Evolutionary conservation across 2,113 vertebrate species (phyloP).

Genomic region (zebrafish (Danio rerio)): DNA sequence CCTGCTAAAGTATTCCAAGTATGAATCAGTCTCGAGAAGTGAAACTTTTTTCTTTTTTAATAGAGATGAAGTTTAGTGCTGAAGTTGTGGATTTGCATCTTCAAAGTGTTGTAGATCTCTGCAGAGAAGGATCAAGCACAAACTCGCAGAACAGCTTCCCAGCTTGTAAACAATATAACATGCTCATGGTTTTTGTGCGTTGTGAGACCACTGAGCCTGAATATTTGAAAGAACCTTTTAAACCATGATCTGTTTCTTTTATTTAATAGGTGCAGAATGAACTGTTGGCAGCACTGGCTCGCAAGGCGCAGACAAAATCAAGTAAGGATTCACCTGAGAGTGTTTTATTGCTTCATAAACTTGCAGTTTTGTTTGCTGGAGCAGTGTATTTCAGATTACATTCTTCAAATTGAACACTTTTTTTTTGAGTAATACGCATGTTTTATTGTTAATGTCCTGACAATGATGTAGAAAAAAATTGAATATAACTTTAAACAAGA

Average conservation of each 20-base stretch:
- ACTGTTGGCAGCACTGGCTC: constrained; percentile 82
- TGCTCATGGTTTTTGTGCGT: neutral
- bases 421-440: too few species aligned
- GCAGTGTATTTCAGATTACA: neutral
- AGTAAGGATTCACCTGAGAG: constrained; percentile 71
- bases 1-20: constrained; percentile 6
- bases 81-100: neutral
- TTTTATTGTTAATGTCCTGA: too few species aligned
- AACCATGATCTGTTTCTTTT: constrained; percentile 22
- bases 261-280: constrained; percentile 82
- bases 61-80: neutral
- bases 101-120: neutral
- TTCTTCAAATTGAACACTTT: too few species aligned
- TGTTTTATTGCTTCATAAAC: neutral
- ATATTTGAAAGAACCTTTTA: neutral
- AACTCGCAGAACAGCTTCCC: neutral
- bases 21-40: neutral
- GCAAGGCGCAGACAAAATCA: constrained; percentile 82
- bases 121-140: neutral
- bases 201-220: neutral
- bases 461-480: too few species aligned
- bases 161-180: neutral
- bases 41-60: neutral
- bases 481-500: too few species aligned
- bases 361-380: neutral